These are phyloP conservation scores for Globia sparganii DNA, from an alignment of 2,888 invertebrate species.

Conservation along the genomic window DNA sequence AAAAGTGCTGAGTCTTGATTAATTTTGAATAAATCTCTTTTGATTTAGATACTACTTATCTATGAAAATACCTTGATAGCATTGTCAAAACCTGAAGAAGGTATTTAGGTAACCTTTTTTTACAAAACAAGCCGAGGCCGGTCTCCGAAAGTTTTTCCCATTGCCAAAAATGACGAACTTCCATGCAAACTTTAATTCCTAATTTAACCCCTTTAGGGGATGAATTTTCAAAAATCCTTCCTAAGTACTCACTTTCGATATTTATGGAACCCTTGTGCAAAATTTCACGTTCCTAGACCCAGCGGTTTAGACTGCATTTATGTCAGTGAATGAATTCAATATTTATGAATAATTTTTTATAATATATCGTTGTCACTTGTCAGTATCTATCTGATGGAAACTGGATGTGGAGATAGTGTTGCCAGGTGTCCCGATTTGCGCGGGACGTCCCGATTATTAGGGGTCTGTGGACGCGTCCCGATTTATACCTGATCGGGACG, in stretches of 20 bases:
- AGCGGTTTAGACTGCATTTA: not conserved
- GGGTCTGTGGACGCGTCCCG: too few relatives aligned
- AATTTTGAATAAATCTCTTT: slow-evolving; percentile 3
- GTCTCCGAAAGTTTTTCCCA: not conserved
- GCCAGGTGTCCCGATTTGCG: too few relatives aligned
- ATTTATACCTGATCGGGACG: too few relatives aligned
- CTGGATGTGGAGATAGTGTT: too few relatives aligned
- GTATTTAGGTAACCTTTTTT: not conserved
- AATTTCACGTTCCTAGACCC: not conserved
- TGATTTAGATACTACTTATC: too few relatives aligned
- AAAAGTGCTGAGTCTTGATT: not conserved
- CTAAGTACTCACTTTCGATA: too few relatives aligned
- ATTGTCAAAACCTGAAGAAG: not conserved
- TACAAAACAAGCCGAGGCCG: not conserved
- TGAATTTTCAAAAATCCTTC: not conserved
- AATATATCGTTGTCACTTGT: not conserved
- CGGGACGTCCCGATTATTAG: too few relatives aligned
- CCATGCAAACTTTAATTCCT: too few relatives aligned
- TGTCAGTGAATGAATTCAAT: not conserved
- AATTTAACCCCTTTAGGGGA: not conserved
- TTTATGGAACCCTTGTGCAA: not conserved
- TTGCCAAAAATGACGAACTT: not conserved
- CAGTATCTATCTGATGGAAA: too few relatives aligned
- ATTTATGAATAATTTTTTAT: not conserved
- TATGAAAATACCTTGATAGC: too few relatives aligned